These are phyloP conservation scores for Rhynchotus rufescens DNA, from an alignment of 2,797 vertebrate genomes.

Conservation along the genomic window DNA sequence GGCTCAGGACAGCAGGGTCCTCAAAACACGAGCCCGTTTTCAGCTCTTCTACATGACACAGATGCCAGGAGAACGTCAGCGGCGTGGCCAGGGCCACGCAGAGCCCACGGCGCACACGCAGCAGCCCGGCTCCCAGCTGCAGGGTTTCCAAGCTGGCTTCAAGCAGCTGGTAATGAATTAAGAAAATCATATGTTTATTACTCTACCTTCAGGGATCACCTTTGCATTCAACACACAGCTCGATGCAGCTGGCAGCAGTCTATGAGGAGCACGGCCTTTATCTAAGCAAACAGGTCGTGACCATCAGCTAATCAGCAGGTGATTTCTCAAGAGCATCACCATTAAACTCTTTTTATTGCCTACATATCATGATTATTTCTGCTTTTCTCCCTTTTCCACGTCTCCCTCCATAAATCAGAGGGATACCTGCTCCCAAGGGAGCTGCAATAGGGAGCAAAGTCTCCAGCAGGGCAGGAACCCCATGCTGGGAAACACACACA, in stretches of 20 bases:
- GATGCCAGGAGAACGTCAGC: too few species aligned
- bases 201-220: background rate
- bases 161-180: background rate
- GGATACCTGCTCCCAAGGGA: background rate
- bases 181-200: background rate
- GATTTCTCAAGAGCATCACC: background rate
- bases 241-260: background rate
- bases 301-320: background rate
- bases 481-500: background rate
- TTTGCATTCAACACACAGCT: conserved; percentile 21
- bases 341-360: background rate
- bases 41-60: background rate
- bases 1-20: background rate
- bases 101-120: background rate
- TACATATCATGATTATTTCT: background rate
- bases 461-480: background rate
- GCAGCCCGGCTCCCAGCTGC: background rate
- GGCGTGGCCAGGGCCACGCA: background rate
- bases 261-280: background rate
- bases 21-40: background rate
- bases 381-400: background rate
- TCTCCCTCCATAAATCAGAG: background rate
- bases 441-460: background rate
- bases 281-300: background rate
- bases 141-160: background rate